Base-by-base conservation (phyloP, 92 coral and sea anemone genomes). In the Epizoanthus stellaris region DNA sequence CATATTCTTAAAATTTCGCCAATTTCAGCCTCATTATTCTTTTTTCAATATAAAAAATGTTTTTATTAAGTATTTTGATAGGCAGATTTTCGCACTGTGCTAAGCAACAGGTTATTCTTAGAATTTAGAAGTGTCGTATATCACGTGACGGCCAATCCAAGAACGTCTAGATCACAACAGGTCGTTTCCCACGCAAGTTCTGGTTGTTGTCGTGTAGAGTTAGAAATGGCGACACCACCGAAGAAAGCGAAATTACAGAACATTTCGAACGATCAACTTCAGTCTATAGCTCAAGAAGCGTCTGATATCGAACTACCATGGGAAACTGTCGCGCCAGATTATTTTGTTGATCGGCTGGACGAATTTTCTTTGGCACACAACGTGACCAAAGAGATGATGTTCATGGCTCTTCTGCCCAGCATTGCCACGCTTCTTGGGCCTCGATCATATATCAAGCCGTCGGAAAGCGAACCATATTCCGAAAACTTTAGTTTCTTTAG, bases 301-400 rank as follows among this genome's bases (percentile, higher is more conserved):
- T 53, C 77, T 23, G 75, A 68, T 49, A 67, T 77, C 8, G 16
- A 40, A 54, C 40, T 86, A 59, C 84, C 62, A 20, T 69, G 79
- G 86, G 80, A 67, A 6, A 3, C 43, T 6, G 23, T 82, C 8
- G 86, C 77, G 3, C 86, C 86, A 45, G 25, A 5, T 12, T 82
- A 16, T 52, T 82, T 82, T 53, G 66, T 68, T 25, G 17, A 82
- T 3, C 68, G 87, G 87, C 4, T 82, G 6, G 65, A 82, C 6
- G 67, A 14, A 43, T 70, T 90, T 82, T 81, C 90, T 36, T 64
- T 84, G n/a, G 82, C 90, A 9, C 90, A 90, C 82, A 73, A 65
- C 61, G 88, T 82, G 4, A 85, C 71, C 39, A 86, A 90, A 62
- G 93, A 90, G n/a, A 63, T 89, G 84, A 86, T 86, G 93, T 76